These are phyloP conservation scores for Pogona vitticeps DNA, from an alignment of 2,113 vertebrate species.

Conservation along the genomic window DNA sequence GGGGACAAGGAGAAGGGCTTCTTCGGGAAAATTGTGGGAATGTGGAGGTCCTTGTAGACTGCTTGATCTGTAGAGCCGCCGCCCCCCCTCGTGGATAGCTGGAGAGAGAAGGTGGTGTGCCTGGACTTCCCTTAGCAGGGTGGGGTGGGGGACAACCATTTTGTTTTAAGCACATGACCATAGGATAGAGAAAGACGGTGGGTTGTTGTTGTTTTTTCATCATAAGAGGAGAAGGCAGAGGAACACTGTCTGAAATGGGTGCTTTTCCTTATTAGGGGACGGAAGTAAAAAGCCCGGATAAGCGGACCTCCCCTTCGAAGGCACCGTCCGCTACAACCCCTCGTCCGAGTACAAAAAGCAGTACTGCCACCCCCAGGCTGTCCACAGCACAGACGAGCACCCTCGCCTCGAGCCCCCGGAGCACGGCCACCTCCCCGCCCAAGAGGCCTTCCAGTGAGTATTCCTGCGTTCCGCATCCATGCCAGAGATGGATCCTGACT, in stretches of 20 bases:
- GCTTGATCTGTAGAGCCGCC: neutral
- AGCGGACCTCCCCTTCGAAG: conserved; percentile 76
- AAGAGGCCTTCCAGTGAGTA: conserved; percentile 81
- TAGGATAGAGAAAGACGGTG: no score
- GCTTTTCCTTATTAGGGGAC: conserved; percentile 39
- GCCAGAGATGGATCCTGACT: no score
- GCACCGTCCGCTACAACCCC: conserved; percentile 49
- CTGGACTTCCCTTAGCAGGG: no score
- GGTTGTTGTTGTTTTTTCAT: no score
- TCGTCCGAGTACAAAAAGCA: conserved; percentile 55
- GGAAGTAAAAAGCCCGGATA: conserved; percentile 79
- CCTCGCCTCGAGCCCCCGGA: conserved; percentile 31
- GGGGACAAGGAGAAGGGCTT: no score
- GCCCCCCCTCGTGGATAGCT: fast-evolving
- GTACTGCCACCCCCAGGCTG: conserved; percentile 65
- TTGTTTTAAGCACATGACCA: no score
- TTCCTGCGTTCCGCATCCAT: no score
- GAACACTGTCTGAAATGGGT: fast-evolving
- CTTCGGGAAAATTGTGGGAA: neutral
- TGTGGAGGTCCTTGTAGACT: no score
- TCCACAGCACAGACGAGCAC: conserved; percentile 63
- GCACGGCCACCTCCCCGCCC: conserved; percentile 55
- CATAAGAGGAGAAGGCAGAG: fast-evolving
- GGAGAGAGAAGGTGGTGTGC: no score
- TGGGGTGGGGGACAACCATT: fast-evolving